Percentiles rank a stretch among this genome's conserved stretches.
Conservation (phyloP, 1,140 invertebrate species). For the Trichonephila clavipes region DNA sequence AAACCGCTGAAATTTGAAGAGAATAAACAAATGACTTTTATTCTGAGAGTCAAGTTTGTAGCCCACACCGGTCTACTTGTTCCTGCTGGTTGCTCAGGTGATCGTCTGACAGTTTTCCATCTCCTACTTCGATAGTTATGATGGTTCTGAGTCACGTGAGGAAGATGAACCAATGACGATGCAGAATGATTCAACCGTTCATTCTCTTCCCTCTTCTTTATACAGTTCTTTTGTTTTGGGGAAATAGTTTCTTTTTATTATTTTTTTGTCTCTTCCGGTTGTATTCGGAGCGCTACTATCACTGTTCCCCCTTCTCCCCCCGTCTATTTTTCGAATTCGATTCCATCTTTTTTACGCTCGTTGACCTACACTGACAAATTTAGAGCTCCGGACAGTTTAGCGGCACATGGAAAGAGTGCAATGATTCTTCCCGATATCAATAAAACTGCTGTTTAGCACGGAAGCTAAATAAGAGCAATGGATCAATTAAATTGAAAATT, state of each 20-base stretch:
- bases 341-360: conserved; percentile 3
- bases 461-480: not conserved
- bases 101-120: conserved; percentile 61
- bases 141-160: conserved; percentile 42
- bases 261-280: conserved; percentile 51
- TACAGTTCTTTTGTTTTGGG: conserved; percentile 46
- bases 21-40: not conserved
- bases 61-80: not conserved
- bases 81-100: conserved; percentile 4
- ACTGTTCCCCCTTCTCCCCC: not conserved
- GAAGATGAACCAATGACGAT: not conserved
- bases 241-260: conserved; percentile 28
- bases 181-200: conserved; percentile 38
- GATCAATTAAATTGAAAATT: no score
- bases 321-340: conserved; percentile 39
- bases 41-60: not conserved
- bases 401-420: not conserved
- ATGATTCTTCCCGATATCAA: not conserved
- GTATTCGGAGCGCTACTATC: conserved; percentile 29
- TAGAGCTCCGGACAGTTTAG: not conserved
- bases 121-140: conserved; percentile 36
- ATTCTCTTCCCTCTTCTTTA: conserved; percentile 27
- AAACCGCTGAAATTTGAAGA: not conserved
- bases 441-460: not conserved
- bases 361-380: conserved; percentile 37